Evolutionary conservation across 2,113 vertebrate species (phyloP).

Genomic region (Puma concolor): DNA sequence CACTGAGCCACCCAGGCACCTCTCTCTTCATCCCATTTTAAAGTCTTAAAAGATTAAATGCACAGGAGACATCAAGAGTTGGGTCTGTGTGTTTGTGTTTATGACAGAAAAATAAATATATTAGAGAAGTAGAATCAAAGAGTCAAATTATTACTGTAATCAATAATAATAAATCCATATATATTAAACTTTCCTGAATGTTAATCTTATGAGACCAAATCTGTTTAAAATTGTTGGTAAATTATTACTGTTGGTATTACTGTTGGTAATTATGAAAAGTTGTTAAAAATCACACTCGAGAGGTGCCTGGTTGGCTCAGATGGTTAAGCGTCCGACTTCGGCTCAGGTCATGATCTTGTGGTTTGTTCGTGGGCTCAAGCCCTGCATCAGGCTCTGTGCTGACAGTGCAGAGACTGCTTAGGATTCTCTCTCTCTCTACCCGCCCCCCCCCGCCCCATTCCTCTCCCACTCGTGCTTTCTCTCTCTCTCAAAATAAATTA

Average conservation of each 20-base stretch:
- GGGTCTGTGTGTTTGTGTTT: neutral
- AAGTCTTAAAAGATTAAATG: constrained; percentile 24
- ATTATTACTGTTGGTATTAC: neutral
- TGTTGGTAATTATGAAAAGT: neutral
- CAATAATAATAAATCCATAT: neutral
- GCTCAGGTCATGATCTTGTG: too few species aligned
- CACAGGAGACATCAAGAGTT: neutral
- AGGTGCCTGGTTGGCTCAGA: too few species aligned
- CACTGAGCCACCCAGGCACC: too few species aligned
- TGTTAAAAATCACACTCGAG: neutral
- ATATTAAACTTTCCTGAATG: neutral
- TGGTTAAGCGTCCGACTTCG: too few species aligned
- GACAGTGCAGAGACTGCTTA: too few species aligned
- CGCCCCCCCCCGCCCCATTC: too few species aligned
- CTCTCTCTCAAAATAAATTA: too few species aligned
- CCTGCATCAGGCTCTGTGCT: too few species aligned
- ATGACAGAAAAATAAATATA: neutral
- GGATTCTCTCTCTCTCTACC: too few species aligned
- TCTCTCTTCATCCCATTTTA: neutral
- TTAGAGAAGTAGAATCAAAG: constrained; percentile 5
- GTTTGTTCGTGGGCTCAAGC: too few species aligned
- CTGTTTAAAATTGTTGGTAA: neutral
- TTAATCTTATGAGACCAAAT: constrained; percentile 38
- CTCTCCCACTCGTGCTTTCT: too few species aligned
- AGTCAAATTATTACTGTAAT: neutral